A percentile compares a stretch with the other conserved stretches of the same genome.
These are phyloP conservation scores for Synergus itoensis DNA, from an alignment of 2,888 invertebrate species.

Conservation along the genomic window DNA sequence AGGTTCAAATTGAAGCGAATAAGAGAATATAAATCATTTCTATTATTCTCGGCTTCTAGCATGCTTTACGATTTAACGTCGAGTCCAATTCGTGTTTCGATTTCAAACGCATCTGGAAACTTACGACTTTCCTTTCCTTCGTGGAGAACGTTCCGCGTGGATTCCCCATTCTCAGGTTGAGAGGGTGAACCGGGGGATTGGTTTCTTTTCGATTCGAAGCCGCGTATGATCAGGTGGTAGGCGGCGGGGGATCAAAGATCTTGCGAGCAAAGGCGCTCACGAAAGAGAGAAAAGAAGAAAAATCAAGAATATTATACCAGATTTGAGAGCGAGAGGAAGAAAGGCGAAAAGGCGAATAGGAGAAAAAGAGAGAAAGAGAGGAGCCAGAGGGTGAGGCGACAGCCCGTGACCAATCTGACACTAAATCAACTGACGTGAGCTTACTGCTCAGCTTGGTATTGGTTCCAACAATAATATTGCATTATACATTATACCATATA, in stretches of 20 bases:
- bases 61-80: background rate
- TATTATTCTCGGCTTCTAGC: background rate
- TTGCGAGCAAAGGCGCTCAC: slow-evolving; percentile 43
- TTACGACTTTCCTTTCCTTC: background rate
- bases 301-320: slow-evolving; percentile 64
- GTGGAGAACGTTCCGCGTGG: slow-evolving; percentile 7
- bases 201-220: slow-evolving; percentile 59
- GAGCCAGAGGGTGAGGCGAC: slow-evolving; percentile 64
- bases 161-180: slow-evolving; percentile 7
- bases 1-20: background rate
- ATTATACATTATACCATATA: background rate
- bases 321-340: slow-evolving; percentile 48
- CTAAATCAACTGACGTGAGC: slow-evolving; percentile 73
- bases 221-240: slow-evolving; percentile 71
- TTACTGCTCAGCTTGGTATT: slow-evolving; percentile 49
- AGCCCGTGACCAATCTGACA: slow-evolving; percentile 75
- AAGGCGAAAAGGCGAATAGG: background rate
- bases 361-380: slow-evolving; percentile 28
- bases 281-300: slow-evolving; percentile 52
- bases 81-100: slow-evolving; percentile 8
- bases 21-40: slow-evolving; percentile 2
- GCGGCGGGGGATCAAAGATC: slow-evolving; percentile 74
- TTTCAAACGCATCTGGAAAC: slow-evolving; percentile 8
- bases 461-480: slow-evolving; percentile 17
- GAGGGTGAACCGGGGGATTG: slow-evolving; percentile 21